A percentile compares a stretch with the other conserved stretches of the same genome.
phyloP scores from a whole-genome alignment of 2,113 vertebrate genomes.

The Platysteira castanea region DNA sequence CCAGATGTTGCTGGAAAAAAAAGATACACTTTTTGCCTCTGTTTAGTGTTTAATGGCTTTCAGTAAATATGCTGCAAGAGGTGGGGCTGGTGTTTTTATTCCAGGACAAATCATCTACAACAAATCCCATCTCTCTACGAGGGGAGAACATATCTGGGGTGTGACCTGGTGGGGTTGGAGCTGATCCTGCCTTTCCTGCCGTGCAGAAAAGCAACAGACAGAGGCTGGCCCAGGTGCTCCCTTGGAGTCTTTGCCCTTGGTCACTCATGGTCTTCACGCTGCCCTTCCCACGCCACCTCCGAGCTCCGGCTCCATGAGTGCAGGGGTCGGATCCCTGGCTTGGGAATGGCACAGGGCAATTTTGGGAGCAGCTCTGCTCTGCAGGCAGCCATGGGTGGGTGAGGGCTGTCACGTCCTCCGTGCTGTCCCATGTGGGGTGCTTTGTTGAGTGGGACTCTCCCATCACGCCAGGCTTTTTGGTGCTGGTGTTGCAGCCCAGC shows the following conservation, averaged over 20 bases:
- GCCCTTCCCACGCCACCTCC: not conserved
- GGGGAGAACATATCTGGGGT: not conserved
- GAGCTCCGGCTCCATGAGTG: fast-evolving
- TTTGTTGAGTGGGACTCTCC: fast-evolving
- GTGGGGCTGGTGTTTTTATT: constrained; percentile 14
- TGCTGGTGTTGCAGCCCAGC: not conserved
- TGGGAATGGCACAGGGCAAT: not conserved
- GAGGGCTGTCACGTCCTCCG: not conserved
- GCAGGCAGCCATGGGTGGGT: not conserved
- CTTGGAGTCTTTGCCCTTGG: not conserved
- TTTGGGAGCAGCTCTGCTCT: not conserved
- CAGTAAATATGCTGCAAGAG: constrained; percentile 1
- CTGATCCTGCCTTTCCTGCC: not conserved
- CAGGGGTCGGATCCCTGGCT: fast-evolving
- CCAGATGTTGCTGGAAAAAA: constrained; percentile 35
- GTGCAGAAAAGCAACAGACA: not conserved
- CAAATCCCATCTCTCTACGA: not conserved
- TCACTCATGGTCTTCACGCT: fast-evolving
- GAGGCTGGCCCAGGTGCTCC: not conserved
- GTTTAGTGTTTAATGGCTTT: not conserved
- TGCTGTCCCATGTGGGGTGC: fast-evolving
- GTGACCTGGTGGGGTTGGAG: not conserved
- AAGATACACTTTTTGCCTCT: not conserved
- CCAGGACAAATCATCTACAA: not conserved
- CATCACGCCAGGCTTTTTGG: not conserved